phyloP scores from a whole-genome alignment of 2,113 vertebrate genomes.

The Tringa solitaria region DNA sequence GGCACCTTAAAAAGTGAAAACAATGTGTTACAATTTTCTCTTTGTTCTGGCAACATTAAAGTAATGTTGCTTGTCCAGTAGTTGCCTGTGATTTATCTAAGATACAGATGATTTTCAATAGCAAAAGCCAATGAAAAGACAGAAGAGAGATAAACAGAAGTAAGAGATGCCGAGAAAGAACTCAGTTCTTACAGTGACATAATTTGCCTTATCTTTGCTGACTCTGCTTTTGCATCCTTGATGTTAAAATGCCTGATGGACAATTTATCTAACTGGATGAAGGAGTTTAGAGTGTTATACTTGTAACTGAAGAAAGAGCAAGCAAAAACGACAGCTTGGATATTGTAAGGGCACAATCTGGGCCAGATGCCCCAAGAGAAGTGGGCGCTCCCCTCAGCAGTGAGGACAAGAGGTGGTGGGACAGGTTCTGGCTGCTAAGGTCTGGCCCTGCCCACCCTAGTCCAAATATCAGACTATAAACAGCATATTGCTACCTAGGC shows the following conservation, averaged over 20 bases:
- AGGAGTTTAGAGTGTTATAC: not conserved
- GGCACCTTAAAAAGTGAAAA: not conserved
- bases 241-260: not conserved
- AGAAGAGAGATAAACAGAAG: not conserved
- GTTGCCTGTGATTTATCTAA: not conserved
- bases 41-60: not conserved
- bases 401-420: not conserved
- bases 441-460: not conserved
- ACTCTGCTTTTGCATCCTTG: not conserved
- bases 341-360: not conserved
- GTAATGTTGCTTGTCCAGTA: not conserved
- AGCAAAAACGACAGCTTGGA: not conserved
- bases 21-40: not conserved
- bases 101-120: not conserved
- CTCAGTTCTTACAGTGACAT: not conserved
- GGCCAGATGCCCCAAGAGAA: not conserved
- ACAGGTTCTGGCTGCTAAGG: not conserved
- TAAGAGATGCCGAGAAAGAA: not conserved
- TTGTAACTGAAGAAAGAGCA: not conserved
- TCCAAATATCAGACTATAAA: not conserved
- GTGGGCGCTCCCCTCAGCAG: accelerated
- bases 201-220: not conserved
- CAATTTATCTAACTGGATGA: not conserved
- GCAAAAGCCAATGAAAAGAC: not conserved
- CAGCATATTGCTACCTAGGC: not conserved